A percentile compares a stretch with the other conserved stretches of the same genome.
These are phyloP conservation scores for Corythornis madagascariensis DNA, from an alignment of 2,113 vertebrate genomes.

Conservation along the genomic window DNA sequence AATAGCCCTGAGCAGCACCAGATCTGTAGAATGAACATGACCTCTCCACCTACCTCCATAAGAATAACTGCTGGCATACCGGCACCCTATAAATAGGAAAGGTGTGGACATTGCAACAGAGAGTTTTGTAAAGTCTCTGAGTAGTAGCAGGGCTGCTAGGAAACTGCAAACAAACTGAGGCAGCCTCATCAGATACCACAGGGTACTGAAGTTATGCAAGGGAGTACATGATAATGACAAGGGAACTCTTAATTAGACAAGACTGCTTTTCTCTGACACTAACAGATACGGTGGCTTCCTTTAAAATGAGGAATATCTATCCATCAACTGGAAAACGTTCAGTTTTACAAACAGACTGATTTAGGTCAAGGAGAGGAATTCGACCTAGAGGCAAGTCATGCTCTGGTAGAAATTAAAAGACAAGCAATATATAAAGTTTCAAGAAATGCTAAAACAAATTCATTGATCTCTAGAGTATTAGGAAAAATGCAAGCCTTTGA, in stretches of 20 bases:
- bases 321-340: neutral
- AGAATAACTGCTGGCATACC: neutral
- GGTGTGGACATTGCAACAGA: slow-evolving; percentile 41
- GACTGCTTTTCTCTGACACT: neutral
- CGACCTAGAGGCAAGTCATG: neutral
- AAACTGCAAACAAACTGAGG: slow-evolving; percentile 42
- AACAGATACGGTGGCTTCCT: neutral
- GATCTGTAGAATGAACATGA: neutral
- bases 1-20: neutral
- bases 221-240: neutral
- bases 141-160: slow-evolving; percentile 22
- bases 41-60: neutral
- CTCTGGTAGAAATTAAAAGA: neutral
- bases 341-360: neutral
- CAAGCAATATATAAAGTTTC: neutral
- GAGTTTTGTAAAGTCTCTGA: neutral
- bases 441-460: slow-evolving; percentile 26
- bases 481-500: slow-evolving; percentile 1
- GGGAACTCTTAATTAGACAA: neutral
- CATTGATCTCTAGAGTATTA: neutral
- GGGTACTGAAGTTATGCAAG: neutral
- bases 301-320: neutral
- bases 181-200: neutral
- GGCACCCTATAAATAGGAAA: slow-evolving; percentile 36
- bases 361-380: neutral